Evolutionary conservation across 2,888 invertebrate species (phyloP).

Genomic region (Drosophila ezoana): DNA sequence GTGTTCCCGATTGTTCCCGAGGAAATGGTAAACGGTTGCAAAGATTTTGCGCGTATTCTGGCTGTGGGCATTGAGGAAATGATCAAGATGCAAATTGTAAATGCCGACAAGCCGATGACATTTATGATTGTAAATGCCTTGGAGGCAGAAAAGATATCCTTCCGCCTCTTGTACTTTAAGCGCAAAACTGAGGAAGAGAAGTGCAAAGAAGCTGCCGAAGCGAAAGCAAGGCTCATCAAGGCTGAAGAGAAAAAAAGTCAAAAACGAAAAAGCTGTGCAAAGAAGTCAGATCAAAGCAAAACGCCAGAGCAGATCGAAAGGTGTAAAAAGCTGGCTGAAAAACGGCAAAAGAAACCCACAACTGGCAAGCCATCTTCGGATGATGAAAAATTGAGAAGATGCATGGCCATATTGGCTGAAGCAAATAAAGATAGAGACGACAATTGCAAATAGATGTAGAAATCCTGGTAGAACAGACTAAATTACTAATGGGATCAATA

Average conservation of each 20-base stretch:
- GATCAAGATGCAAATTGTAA: slow-evolving; percentile 42
- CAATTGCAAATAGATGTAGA: background rate
- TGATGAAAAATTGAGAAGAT: background rate
- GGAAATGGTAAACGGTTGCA: slow-evolving; percentile 37
- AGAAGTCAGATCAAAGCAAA: slow-evolving; percentile 1
- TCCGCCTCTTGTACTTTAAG: slow-evolving; percentile 39
- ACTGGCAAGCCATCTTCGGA: background rate
- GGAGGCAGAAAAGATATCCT: slow-evolving; percentile 45
- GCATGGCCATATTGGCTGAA: background rate
- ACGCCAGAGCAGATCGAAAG: background rate
- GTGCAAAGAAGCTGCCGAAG: slow-evolving; percentile 2
- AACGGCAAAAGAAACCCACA: background rate
- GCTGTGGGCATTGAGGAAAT: slow-evolving; percentile 36
- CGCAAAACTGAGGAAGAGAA: slow-evolving; percentile 12
- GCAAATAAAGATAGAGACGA: background rate
- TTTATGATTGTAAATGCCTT: slow-evolving; percentile 59
- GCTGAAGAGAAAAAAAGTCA: background rate
- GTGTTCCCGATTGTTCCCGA: slow-evolving; percentile 51
- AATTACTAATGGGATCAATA: background rate
- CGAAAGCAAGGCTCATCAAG: background rate
- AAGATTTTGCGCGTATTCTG: slow-evolving; percentile 42
- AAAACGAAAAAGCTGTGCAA: background rate
- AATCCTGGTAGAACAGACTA: background rate
- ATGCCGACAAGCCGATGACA: slow-evolving; percentile 18
- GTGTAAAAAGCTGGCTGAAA: slow-evolving; percentile 2